Percentiles rank a stretch among this genome's conserved stretches.
Conservation (phyloP, 2,113 vertebrate species). For the Carettochelys insculpta region DNA sequence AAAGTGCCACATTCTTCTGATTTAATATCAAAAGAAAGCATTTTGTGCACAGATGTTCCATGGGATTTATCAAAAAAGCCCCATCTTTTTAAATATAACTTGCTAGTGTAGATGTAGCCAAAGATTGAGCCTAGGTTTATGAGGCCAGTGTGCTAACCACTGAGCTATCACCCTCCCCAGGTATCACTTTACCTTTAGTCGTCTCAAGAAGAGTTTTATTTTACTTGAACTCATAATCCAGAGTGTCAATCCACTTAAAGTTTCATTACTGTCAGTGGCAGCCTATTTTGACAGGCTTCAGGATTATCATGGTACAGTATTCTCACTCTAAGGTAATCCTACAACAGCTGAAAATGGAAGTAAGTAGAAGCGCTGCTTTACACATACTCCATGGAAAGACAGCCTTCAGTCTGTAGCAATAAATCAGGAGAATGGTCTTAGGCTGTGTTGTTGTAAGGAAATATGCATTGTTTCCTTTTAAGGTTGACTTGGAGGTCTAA, state of each 20-base stretch:
- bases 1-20: too few relatives aligned
- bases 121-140: too few relatives aligned
- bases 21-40: too few relatives aligned
- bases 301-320: neutral
- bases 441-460: neutral
- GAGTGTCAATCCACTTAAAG: fast-evolving
- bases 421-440: neutral
- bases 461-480: neutral
- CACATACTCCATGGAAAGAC: neutral
- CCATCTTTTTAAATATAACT: too few relatives aligned
- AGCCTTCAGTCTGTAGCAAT: neutral
- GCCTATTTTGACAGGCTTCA: fast-evolving
- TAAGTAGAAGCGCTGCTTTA: neutral
- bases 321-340: neutral
- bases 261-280: neutral
- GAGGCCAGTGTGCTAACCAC: too few relatives aligned
- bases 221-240: neutral
- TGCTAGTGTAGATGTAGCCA: too few relatives aligned
- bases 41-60: too few relatives aligned
- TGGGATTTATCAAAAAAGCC: too few relatives aligned
- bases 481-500: neutral
- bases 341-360: neutral
- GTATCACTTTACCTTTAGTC: too few relatives aligned
- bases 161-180: too few relatives aligned
- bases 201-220: neutral